These are phyloP conservation scores for Manis javanica DNA, from an alignment of 2,797 vertebrate species.

Conservation along the genomic window DNA sequence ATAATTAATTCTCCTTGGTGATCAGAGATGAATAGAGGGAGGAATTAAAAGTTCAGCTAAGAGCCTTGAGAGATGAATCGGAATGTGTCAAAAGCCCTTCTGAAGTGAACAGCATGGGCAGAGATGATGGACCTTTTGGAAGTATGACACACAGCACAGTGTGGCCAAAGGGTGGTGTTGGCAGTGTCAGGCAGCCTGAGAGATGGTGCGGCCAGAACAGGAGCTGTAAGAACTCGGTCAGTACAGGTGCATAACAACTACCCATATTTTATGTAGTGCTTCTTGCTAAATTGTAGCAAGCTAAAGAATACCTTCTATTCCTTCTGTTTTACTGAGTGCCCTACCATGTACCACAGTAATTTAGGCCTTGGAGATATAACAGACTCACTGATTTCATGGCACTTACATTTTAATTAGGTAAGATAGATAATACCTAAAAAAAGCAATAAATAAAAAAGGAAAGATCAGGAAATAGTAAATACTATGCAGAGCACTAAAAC, in stretches of 20 bases:
- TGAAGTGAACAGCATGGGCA: neutral
- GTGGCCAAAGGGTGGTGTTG: neutral
- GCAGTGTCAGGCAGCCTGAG: neutral
- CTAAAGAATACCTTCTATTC: neutral
- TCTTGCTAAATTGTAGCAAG: neutral
- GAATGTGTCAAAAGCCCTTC: neutral
- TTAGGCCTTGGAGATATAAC: neutral
- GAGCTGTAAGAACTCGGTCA: neutral
- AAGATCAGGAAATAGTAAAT: neutral
- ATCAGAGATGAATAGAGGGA: neutral
- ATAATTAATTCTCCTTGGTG: slow-evolving; percentile 59
- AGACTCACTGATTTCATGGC: neutral
- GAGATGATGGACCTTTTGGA: neutral
- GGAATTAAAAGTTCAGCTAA: neutral
- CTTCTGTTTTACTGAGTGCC: neutral
- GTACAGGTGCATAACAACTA: neutral
- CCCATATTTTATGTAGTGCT: neutral
- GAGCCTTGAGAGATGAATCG: neutral
- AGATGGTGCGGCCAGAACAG: neutral
- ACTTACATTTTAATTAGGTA: slow-evolving; percentile 8
- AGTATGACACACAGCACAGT: neutral
- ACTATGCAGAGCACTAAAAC: neutral
- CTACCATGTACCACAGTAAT: neutral
- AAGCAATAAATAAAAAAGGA: neutral
- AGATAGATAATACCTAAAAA: neutral